Base-by-base conservation (phyloP, 1,140 invertebrate genomes). In the Brachionus rubens region DNA sequence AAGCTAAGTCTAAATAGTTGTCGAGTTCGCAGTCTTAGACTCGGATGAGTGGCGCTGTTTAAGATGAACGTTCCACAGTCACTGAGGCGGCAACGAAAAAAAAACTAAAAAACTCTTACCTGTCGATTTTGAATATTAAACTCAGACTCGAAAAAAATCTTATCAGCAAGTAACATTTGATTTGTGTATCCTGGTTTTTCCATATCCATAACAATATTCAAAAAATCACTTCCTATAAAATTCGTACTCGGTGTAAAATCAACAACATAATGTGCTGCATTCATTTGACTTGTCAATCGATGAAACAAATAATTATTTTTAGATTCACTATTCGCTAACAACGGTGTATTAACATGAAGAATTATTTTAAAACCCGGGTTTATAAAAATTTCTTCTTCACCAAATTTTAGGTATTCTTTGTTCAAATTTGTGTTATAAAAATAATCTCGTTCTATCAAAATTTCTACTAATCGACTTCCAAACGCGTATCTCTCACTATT, bases 281-380 rank as follows among this genome's bases (percentile, higher is more conserved):
- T 72, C 7, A 50, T 7, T 16, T 54, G 46, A 50, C 6, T 50
- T 28, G 46, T 48, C 16, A 50, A 36, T 33, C 68, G 68, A 24
- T 54, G 30, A 26, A 72, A 72, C 28, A 72, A 52, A 28, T 24
- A 43, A 9, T 65, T 65, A 12, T 43, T 65, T 5, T 19, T 21
- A 7, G 59, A 65, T 16, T 41, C 14, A 30, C 46, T 48, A 26
- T 54, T 48, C 0, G 36, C 24, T 10, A 24, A 48, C 0, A 72
- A 19, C 6, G 68, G 68, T 3, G n/a, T 33, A 26, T 48, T 50
- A 16, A 41, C 68, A 10, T 72, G 68, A 10, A 72, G 46, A 12
- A 72, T 72, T 12, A 72, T n/a, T 33, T 54, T 48, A 72, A 72
- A 72, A 48, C 19, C 26, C 9, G 68, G 50, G 50, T 26, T 72